Percentiles rank a stretch among this genome's conserved stretches.
phyloP scores from a whole-genome alignment of 1,140 invertebrate genomes.

The Papilio glaucus region DNA sequence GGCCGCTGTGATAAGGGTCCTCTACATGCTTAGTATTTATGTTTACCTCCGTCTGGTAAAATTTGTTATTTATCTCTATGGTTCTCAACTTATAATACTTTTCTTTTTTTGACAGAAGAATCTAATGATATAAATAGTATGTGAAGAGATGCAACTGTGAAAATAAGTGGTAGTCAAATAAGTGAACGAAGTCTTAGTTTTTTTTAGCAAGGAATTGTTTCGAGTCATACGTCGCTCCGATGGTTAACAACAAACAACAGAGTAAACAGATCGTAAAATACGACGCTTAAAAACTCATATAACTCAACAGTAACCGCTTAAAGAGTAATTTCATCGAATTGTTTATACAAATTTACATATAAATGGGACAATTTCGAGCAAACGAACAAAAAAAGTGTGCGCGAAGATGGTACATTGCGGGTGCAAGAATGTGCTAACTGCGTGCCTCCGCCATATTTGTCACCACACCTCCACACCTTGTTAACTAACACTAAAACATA shows the following conservation, averaged over 20 bases:
- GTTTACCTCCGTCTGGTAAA: too few relatives aligned
- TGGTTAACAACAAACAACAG: not conserved
- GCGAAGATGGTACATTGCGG: not conserved
- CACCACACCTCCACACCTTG: not conserved
- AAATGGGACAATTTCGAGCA: not conserved
- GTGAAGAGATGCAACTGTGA: too few relatives aligned
- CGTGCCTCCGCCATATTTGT: not conserved
- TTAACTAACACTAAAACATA: conserved; percentile 9
- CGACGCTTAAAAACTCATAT: not conserved
- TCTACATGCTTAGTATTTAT: too few relatives aligned
- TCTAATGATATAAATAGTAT: too few relatives aligned
- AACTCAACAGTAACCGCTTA: not conserved
- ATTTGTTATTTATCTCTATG: too few relatives aligned
- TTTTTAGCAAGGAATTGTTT: too few relatives aligned
- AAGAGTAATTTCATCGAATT: not conserved
- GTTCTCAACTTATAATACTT: too few relatives aligned
- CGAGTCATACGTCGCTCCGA: too few relatives aligned
- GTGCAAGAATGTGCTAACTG: not conserved
- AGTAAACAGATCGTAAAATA: not conserved
- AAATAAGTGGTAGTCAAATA: not conserved
- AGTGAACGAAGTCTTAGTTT: not conserved
- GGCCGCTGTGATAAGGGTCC: too few relatives aligned
- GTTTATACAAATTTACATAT: not conserved
- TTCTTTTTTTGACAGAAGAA: too few relatives aligned
- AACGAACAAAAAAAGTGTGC: not conserved